phyloP scores from a whole-genome alignment of 2,113 vertebrate genomes.

The Alaudala cheleensis region DNA sequence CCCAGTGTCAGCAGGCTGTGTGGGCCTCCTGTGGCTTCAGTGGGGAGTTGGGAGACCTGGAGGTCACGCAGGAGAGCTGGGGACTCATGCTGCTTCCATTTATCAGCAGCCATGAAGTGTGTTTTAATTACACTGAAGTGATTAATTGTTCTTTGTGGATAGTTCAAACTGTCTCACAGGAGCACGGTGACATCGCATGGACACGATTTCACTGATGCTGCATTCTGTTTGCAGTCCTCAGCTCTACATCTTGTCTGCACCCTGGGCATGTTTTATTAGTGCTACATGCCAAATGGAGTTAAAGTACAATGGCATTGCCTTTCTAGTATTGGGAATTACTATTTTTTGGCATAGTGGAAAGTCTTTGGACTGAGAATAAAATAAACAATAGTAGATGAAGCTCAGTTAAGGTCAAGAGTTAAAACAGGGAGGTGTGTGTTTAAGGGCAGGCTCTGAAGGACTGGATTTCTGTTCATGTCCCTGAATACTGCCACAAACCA shows the following conservation, averaged over 20 bases:
- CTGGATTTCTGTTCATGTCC: background rate
- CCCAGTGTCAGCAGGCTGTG: background rate
- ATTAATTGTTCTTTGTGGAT: background rate
- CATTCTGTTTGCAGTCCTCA: background rate
- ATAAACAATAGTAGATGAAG: background rate
- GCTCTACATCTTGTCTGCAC: background rate
- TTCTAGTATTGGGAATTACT: background rate
- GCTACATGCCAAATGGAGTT: background rate
- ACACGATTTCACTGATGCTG: background rate
- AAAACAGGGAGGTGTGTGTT: accelerated
- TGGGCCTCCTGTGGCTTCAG: background rate
- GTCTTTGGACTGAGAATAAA: background rate
- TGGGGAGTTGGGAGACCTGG: background rate
- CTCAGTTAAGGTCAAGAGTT: background rate
- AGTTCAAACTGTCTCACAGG: background rate
- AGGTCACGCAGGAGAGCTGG: background rate
- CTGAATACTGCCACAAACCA: background rate
- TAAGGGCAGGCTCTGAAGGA: background rate
- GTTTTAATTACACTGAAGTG: background rate
- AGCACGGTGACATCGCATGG: accelerated
- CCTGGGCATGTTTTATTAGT: background rate
- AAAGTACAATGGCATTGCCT: background rate
- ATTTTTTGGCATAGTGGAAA: background rate
- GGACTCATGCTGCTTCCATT: background rate
- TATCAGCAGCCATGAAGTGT: background rate